A percentile compares a stretch with the other conserved stretches of the same genome.
These are phyloP conservation scores for Seira sanloemensis DNA, from an alignment of 2,888 invertebrate species.

Conservation along the genomic window DNA sequence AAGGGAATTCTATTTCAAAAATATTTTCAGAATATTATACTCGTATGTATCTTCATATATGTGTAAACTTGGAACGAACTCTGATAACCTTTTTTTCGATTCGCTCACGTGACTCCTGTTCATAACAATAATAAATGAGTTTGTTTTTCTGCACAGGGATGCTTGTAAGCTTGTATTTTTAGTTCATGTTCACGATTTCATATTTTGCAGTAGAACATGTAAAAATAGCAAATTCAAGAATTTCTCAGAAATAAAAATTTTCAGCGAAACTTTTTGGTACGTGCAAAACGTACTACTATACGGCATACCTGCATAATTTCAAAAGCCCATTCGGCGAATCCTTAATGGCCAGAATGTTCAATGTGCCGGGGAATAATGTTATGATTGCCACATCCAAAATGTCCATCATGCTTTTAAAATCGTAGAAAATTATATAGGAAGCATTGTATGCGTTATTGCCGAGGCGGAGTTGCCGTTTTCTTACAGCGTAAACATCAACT, in stretches of 20 bases:
- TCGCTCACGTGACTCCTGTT: slow-evolving; percentile 33
- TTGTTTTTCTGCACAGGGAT: neutral
- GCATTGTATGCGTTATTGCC: neutral
- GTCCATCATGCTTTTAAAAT: no score
- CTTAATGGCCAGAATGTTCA: neutral
- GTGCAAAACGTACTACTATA: neutral
- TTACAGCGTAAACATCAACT: neutral
- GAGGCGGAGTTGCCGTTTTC: neutral
- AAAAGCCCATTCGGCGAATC: neutral
- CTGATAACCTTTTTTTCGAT: slow-evolving; percentile 52
- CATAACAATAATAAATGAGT: neutral
- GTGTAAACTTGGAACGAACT: slow-evolving; percentile 42
- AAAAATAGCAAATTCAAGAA: no score
- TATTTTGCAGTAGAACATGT: no score
- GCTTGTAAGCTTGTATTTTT: neutral
- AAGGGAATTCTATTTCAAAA: neutral
- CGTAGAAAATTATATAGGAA: neutral
- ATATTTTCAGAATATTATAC: no score
- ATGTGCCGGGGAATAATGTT: neutral
- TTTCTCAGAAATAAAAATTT: no score
- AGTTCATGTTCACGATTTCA: no score
- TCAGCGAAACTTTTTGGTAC: no score
- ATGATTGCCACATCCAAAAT: no score
- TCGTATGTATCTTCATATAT: no score
- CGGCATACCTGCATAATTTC: neutral